Percentiles rank a stretch among this genome's conserved stretches.
Evolutionary conservation across 2,888 invertebrate species (phyloP).

Genomic region (Cecidostiba fungosa): DNA sequence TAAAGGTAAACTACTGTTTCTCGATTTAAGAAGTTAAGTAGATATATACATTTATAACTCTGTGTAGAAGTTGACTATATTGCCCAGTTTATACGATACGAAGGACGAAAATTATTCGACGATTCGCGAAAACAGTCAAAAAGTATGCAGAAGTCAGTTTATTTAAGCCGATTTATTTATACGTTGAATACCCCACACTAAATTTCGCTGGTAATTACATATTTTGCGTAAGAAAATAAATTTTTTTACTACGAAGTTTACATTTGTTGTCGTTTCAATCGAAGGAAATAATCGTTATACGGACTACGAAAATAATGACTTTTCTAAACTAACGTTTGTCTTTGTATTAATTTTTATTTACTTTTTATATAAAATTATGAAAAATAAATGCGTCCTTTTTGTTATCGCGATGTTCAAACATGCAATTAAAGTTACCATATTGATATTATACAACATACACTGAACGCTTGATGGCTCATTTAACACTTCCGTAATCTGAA

Average conservation of each 20-base stretch:
- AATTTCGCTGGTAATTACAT: slow-evolving; percentile 7
- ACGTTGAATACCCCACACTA: background rate
- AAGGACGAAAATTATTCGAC: background rate
- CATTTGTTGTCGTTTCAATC: slow-evolving; percentile 17
- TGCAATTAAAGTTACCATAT: slow-evolving; percentile 43
- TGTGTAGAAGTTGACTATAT: background rate
- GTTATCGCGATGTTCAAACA: slow-evolving; percentile 32
- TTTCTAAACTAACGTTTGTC: slow-evolving; percentile 26
- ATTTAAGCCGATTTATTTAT: background rate
- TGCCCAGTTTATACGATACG: background rate
- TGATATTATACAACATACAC: slow-evolving; percentile 26
- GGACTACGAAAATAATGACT: slow-evolving; percentile 32
- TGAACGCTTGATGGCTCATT: background rate
- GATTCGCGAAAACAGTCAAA: background rate
- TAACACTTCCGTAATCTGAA: slow-evolving; percentile 26
- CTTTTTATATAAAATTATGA: slow-evolving; percentile 50
- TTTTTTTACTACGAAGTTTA: slow-evolving; percentile 1
- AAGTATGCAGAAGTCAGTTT: background rate
- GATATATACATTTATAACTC: slow-evolving; percentile 4
- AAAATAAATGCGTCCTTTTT: slow-evolving; percentile 57
- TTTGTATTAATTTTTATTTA: slow-evolving; percentile 23
- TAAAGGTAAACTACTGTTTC: background rate
- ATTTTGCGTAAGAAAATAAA: slow-evolving; percentile 41
- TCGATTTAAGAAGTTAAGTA: background rate
- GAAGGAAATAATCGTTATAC: slow-evolving; percentile 17